Evolutionary conservation across 2,797 vertebrate genomes (phyloP), one percentile per base, ranked within the genome.

Genomic region (Rousettus madagascariensis): DNA sequence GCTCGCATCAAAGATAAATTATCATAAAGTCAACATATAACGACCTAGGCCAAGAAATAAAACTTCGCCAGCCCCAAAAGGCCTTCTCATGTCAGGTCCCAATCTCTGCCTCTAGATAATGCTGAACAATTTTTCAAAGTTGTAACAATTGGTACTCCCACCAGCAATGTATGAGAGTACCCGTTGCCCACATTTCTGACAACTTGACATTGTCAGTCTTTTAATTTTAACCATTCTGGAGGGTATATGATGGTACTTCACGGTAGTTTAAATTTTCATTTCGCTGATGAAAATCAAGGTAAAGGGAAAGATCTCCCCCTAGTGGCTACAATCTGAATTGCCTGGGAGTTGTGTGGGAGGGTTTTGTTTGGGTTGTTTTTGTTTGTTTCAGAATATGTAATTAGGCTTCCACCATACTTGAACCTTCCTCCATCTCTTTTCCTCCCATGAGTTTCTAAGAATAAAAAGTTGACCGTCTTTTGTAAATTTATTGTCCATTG

Each of bases 301-400:
- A 26, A 75, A 72, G 26, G 55, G 30, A 68, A 93, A 28, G 24
- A 22, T 2, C 38, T 26, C 43, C 28, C 38, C 38, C 71, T 69
- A 43, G 43, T 94, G 82, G 66, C 4, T 43, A 57, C 80, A 63
- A 51, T 89, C 36, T 86, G 57, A 90, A 94, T 75, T 90, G 74
- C 59, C 68, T 43, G 20, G 28, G 26, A 61, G 16, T 0, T 17
- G 15, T 49, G 15, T 49, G 49, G 15, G 49, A 49, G 49, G 15
- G 16, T 49, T 49, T 49, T 16, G 49, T 49, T 49, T 17, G 15
- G 49, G 15, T 49, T 49, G 15, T 49, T 49, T 15, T 43, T 43
- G 41, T 43, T 55, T 59, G 53, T n/a, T 6, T 28, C 38, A 24
- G 8, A 51, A 5, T 15, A 30, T 6, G 4, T 41, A 33, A 9